phyloP scores from a whole-genome alignment of 2,113 vertebrate species.

The Tyrannus savana region DNA sequence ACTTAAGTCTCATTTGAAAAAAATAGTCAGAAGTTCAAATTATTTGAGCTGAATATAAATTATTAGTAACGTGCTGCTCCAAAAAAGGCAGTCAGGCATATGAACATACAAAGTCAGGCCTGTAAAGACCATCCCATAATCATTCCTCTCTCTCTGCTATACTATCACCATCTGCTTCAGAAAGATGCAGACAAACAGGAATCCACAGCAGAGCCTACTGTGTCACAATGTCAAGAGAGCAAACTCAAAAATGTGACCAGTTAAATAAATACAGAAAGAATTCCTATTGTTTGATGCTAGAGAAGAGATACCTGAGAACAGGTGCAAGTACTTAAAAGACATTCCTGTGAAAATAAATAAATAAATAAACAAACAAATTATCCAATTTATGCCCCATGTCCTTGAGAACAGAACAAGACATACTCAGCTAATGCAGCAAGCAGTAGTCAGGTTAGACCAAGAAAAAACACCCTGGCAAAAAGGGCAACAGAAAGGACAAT shows the following conservation, averaged over 20 bases:
- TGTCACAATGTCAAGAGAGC: not conserved
- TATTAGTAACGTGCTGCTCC: not conserved
- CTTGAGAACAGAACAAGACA: not conserved
- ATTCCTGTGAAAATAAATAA: not conserved
- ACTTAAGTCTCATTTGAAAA: not conserved
- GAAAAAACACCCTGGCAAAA: not conserved
- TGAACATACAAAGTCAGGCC: not conserved
- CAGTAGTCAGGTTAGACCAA: not conserved
- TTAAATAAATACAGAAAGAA: not conserved
- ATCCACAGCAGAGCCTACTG: not conserved
- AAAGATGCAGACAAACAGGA: not conserved
- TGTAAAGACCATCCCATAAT: not conserved
- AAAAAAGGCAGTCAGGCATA: not conserved
- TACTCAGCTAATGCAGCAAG: not conserved
- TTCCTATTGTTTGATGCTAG: not conserved
- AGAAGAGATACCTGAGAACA: not conserved
- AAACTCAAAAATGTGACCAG: not conserved
- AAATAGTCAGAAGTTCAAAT: not conserved
- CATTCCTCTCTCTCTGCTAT: not conserved
- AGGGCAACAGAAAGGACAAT: not conserved
- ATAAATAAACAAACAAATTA: not conserved
- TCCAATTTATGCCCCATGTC: not conserved
- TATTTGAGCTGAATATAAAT: not conserved
- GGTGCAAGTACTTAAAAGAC: not conserved
- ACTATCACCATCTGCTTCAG: not conserved